A percentile compares a stretch with the other conserved stretches of the same genome.
Evolutionary conservation across 2,797 vertebrate species (phyloP).

Genomic region (Pygocentrus nattereri): DNA sequence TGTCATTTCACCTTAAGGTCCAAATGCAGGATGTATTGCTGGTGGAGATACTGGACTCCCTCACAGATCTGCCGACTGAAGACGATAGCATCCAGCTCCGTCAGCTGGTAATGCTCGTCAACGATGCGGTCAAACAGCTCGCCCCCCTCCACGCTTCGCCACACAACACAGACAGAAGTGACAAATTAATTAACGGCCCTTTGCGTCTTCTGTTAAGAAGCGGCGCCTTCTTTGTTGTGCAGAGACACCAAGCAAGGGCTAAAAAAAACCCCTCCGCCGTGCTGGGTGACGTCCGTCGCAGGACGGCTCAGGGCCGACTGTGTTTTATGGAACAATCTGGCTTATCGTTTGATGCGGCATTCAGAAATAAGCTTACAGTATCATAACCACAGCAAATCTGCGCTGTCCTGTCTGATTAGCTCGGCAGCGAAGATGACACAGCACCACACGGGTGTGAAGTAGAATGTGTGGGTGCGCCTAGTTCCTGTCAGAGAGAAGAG

Average conservation of each 20-base stretch:
- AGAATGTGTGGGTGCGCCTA: constrained; percentile 19
- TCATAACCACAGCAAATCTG: neutral
- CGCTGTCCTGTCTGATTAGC: constrained; percentile 22
- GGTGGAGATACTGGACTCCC: constrained; percentile 87
- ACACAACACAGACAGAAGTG: constrained; percentile 5
- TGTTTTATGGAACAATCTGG: neutral
- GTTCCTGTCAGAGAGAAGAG: constrained; percentile 3
- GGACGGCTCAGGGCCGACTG: neutral
- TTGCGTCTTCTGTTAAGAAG: neutral
- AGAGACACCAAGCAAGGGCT: neutral
- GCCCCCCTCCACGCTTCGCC: constrained; percentile 85
- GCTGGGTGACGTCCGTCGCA: neutral
- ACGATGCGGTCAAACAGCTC: constrained; percentile 90
- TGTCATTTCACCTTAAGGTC: constrained; percentile 85
- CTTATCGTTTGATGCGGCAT: neutral
- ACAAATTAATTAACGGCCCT: neutral
- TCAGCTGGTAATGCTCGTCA: constrained; percentile 84
- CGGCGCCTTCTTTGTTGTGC: neutral
- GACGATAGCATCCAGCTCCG: constrained; percentile 86
- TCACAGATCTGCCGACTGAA: constrained; percentile 89
- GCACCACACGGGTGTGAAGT: constrained; percentile 35
- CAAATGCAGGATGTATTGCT: constrained; percentile 90
- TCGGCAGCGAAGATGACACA: constrained; percentile 36
- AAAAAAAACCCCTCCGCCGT: neutral
- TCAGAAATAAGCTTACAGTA: constrained; percentile 12